Evolutionary conservation across 2,797 vertebrate genomes (phyloP).

Genomic region (Platalea minor): DNA sequence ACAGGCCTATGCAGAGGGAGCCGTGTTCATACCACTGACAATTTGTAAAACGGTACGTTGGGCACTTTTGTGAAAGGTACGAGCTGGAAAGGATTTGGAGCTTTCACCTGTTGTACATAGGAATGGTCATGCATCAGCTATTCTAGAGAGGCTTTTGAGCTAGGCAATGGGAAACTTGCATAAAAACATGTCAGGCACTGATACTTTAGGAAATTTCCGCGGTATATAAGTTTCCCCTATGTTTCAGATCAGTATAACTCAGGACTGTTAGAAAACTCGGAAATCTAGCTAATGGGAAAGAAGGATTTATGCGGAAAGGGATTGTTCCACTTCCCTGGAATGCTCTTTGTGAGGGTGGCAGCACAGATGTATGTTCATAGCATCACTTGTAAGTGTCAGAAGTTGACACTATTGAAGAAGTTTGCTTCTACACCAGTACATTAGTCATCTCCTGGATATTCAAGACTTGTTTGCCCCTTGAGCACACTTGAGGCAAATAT

Average conservation of each 20-base stretch:
- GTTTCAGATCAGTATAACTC: neutral
- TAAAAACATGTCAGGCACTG: neutral
- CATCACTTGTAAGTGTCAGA: neutral
- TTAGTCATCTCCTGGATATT: neutral
- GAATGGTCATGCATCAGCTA: neutral
- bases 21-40: neutral
- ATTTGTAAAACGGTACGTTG: fast-evolving
- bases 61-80: neutral
- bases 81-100: neutral
- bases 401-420: neutral
- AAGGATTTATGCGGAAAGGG: neutral
- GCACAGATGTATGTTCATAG: neutral
- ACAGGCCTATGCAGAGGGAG: neutral
- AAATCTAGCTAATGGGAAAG: neutral
- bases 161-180: neutral
- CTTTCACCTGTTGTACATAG: neutral
- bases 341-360: neutral
- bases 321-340: neutral
- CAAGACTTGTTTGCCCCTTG: neutral
- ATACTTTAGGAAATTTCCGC: neutral
- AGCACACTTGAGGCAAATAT: slow-evolving; percentile 1
- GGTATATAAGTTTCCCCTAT: fast-evolving
- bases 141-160: neutral
- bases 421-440: neutral
- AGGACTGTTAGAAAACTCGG: neutral